Evolutionary conservation across 2,888 invertebrate genomes (phyloP).

Genomic region (Empis livida): DNA sequence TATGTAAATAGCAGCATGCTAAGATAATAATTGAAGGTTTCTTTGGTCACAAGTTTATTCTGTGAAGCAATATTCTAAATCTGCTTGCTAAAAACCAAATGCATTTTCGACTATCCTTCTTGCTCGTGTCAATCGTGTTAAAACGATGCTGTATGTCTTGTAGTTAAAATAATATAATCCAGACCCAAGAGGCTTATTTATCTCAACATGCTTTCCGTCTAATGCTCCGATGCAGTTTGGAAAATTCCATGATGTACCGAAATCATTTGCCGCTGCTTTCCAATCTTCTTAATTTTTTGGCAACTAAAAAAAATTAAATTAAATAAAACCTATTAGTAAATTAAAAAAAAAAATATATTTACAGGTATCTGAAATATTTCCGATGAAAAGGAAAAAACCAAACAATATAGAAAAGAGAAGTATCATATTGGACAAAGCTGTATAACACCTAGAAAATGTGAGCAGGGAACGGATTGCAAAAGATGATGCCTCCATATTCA

Average conservation of each 20-base stretch:
- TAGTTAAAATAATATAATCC: too few relatives aligned
- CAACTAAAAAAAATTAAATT: too few relatives aligned
- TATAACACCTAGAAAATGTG: not conserved
- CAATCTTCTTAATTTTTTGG: too few relatives aligned
- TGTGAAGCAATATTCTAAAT: conserved; percentile 16
- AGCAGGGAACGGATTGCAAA: not conserved
- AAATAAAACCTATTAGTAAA: not conserved
- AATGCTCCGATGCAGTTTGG: conserved; percentile 7
- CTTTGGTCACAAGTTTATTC: conserved; percentile 1
- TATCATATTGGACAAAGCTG: too few relatives aligned
- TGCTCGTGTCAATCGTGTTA: conserved; percentile 11
- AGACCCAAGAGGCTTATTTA: too few relatives aligned
- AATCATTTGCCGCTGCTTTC: conserved; percentile 2
- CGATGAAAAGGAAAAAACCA: too few relatives aligned
- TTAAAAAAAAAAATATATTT: not conserved
- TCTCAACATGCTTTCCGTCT: conserved; percentile 1
- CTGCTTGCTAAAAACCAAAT: conserved; percentile 15
- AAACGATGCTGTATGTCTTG: conserved; percentile 5
- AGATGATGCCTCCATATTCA: too few relatives aligned
- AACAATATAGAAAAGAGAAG: too few relatives aligned
- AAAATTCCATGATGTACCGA: conserved; percentile 7
- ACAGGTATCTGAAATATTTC: too few relatives aligned
- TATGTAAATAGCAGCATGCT: conserved; percentile 11
- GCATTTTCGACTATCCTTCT: conserved; percentile 12
- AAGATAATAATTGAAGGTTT: conserved; percentile 5